Percentiles rank a stretch among this genome's conserved stretches.
Conservation (phyloP, 2,888 invertebrate species). For the Drosophila imparisetae region DNA sequence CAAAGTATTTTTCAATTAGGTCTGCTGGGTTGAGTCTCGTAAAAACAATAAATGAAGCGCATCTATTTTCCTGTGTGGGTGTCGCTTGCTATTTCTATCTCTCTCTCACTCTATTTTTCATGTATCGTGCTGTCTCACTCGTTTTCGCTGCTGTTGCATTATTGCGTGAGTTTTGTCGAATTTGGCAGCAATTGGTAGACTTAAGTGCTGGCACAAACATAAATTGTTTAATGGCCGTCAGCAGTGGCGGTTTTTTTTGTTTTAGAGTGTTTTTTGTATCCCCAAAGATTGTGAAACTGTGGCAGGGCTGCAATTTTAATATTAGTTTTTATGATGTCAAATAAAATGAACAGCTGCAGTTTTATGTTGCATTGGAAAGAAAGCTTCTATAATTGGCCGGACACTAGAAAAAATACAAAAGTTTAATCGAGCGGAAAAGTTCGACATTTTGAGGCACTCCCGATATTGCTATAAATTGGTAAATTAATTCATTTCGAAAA, state of each 20-base stretch:
- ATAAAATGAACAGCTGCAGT: constrained; percentile 62
- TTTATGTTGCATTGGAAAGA: constrained; percentile 44
- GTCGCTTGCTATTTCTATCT: constrained; percentile 5
- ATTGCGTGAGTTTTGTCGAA: constrained; percentile 62
- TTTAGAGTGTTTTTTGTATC: constrained; percentile 23
- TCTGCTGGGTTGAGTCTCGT: constrained; percentile 61
- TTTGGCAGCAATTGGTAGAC: constrained; percentile 67
- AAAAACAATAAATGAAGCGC: constrained; percentile 75
- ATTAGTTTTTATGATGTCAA: constrained; percentile 62
- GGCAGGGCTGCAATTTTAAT: constrained; percentile 65
- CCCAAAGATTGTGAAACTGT: constrained; percentile 44
- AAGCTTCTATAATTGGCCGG: constrained; percentile 48
- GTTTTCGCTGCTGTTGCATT: constrained; percentile 29
- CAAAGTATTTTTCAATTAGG: constrained; percentile 80
- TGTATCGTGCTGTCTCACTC: not conserved
- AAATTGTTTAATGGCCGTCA: constrained; percentile 73
- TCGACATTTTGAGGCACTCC: not conserved
- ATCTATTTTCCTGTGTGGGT: constrained; percentile 21
- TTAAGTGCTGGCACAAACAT: constrained; percentile 67
- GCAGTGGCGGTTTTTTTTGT: constrained; percentile 32
- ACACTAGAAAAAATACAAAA: constrained; percentile 11
- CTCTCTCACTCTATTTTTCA: not conserved
- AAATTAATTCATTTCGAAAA: not conserved
- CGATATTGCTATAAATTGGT: not conserved
- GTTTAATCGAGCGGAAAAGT: constrained; percentile 35